Percentiles rank a stretch among this genome's conserved stretches.
Conservation (phyloP, 1,140 invertebrate species). For the Trichonephila inaurata region DNA sequence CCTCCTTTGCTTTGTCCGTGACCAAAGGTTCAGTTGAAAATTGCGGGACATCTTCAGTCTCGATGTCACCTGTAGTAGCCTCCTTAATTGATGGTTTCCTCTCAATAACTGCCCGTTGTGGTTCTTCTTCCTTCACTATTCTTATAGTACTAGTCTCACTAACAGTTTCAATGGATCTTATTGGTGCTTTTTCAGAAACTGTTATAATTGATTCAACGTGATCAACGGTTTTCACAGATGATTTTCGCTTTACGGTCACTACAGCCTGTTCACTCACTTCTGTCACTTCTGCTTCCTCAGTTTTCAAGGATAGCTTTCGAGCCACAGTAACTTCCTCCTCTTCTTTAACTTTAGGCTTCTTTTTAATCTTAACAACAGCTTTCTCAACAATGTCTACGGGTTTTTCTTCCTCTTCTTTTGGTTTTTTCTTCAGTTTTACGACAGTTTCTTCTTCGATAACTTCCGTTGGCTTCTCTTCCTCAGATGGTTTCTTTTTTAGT, state of each 20-base stretch:
- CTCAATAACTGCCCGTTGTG: background rate
- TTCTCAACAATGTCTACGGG: constrained; percentile 80
- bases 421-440: constrained; percentile 64
- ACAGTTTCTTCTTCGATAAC: constrained; percentile 30
- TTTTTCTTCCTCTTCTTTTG: constrained; percentile 76
- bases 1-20: constrained; percentile 60
- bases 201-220: constrained; percentile 24
- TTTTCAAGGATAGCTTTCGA: constrained; percentile 30
- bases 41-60: constrained; percentile 69
- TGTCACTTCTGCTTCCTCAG: constrained; percentile 77
- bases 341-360: constrained; percentile 58
- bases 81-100: constrained; percentile 79
- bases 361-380: constrained; percentile 68
- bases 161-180: background rate
- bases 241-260: constrained; percentile 48
- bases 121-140: constrained; percentile 48
- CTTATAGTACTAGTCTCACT: background rate
- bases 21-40: constrained; percentile 1
- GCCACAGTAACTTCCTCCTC: constrained; percentile 44
- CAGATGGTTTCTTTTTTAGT: constrained; percentile 44
- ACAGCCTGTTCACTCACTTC: constrained; percentile 75
- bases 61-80: constrained; percentile 68
- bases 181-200: constrained; percentile 42
- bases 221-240: constrained; percentile 21
- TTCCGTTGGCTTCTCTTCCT: constrained; percentile 53